Evolutionary conservation across 2,888 invertebrate species (phyloP).

Genomic region (Hedychridium roseum): DNA sequence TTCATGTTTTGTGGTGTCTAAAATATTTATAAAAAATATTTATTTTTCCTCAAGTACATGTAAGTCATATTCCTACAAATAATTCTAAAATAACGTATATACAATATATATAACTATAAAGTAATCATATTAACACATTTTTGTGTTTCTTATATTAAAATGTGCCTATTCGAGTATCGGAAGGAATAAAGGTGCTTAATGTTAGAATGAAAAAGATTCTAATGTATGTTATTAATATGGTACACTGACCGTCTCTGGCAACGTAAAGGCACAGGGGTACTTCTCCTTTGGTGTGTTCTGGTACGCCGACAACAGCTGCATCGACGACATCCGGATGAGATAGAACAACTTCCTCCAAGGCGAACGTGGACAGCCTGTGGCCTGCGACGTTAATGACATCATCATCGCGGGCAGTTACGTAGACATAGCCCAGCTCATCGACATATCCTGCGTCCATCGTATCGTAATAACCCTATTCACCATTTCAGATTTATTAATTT

Average conservation of each 20-base stretch:
- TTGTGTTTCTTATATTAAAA: too few species aligned
- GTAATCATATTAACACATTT: slow-evolving; percentile 2
- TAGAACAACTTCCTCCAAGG: slow-evolving; percentile 88
- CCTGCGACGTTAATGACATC: slow-evolving; percentile 97
- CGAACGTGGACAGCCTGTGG: slow-evolving; percentile 87
- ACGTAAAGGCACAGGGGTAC: slow-evolving; percentile 89
- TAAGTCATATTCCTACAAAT: background rate
- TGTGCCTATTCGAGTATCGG: too few species aligned
- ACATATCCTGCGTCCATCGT: slow-evolving; percentile 94
- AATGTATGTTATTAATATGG: too few species aligned
- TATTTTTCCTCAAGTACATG: background rate
- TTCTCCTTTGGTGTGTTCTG: slow-evolving; percentile 89
- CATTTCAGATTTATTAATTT: too few species aligned
- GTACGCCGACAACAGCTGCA: slow-evolving; percentile 89
- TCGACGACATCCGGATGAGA: slow-evolving; percentile 87
- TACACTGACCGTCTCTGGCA: slow-evolving; percentile 69
- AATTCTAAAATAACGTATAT: background rate
- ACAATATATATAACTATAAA: slow-evolving; percentile 23
- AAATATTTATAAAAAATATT: slow-evolving; percentile 1
- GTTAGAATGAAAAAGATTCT: too few species aligned
- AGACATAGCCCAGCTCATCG: slow-evolving; percentile 84
- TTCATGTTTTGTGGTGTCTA: slow-evolving; percentile 66
- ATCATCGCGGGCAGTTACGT: slow-evolving; percentile 90
- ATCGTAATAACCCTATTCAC: slow-evolving; percentile 84
- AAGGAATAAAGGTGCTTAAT: too few species aligned